These are phyloP conservation scores for Neodontobutis hainanensis DNA, from an alignment of 2,113 vertebrate species.

Conservation along the genomic window DNA sequence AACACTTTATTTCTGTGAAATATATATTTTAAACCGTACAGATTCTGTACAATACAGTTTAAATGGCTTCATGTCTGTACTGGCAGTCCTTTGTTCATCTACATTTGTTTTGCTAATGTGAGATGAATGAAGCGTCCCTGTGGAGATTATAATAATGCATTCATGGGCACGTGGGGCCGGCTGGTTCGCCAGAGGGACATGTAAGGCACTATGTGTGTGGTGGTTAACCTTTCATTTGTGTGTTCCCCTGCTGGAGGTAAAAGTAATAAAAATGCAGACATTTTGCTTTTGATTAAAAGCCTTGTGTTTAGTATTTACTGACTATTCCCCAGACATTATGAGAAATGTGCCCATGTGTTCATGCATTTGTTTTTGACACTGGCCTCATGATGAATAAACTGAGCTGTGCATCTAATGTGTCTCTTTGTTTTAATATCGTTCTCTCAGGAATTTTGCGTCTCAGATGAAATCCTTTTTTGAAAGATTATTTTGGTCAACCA, in stretches of 20 bases:
- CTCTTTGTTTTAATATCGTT: constrained; percentile 6
- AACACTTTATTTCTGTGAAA: background rate
- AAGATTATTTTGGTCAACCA: constrained; percentile 1
- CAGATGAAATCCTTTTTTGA: background rate
- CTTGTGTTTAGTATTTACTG: constrained; percentile 45
- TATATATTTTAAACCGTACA: background rate
- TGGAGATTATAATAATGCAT: constrained; percentile 69
- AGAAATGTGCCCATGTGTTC: constrained; percentile 27
- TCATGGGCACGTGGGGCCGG: constrained; percentile 52
- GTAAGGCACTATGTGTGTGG: background rate
- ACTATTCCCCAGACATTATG: constrained; percentile 25
- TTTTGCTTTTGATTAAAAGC: constrained; percentile 57
- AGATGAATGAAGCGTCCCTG: constrained; percentile 67
- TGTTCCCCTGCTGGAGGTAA: constrained; percentile 41
- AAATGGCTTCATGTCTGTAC: constrained; percentile 30
- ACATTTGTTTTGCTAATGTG: constrained; percentile 67
- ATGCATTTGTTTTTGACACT: constrained; percentile 18
- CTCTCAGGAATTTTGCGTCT: background rate
- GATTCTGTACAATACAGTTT: constrained; percentile 31
- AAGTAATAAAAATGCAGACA: constrained; percentile 59
- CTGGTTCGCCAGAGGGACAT: background rate
- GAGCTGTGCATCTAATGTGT: constrained; percentile 1
- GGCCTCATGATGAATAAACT: constrained; percentile 38
- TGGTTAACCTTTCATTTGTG: constrained; percentile 37
- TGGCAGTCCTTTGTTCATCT: constrained; percentile 33